Conservation (phyloP, 2,888 invertebrate species). For the Hipparchia sbordonii region DNA sequence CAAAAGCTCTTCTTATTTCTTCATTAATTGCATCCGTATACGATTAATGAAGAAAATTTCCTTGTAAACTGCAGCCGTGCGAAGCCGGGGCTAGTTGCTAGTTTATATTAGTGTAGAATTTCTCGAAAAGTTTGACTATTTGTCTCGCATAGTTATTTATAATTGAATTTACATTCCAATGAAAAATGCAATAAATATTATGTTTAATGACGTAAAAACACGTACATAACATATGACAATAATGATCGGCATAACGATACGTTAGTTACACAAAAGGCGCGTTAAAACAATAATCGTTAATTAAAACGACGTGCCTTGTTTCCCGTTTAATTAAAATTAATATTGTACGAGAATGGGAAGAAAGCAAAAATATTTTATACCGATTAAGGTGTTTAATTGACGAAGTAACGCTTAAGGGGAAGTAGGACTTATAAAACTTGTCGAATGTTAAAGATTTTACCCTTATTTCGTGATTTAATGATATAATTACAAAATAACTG, state of each 20-base stretch:
- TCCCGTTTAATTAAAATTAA: constrained; percentile 50
- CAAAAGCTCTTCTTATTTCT: no score
- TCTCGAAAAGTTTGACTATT: no score
- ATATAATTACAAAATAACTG: no score
- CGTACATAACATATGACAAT: constrained; percentile 1
- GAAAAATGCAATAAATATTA: neutral
- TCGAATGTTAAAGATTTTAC: no score
- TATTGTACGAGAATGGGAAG: constrained; percentile 41
- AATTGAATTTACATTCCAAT: no score
- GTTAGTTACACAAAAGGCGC: constrained; percentile 21
- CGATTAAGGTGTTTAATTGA: constrained; percentile 48
- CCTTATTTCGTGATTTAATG: no score
- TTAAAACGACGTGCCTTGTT: constrained; percentile 37
- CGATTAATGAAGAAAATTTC: no score
- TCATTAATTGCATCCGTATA: no score
- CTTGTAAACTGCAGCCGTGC: no score
- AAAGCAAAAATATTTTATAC: constrained; percentile 49
- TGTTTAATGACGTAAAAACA: constrained; percentile 4
- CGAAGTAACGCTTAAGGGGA: constrained; percentile 29
- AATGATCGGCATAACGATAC: constrained; percentile 7
- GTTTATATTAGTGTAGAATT: no score
- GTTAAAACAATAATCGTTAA: constrained; percentile 34
- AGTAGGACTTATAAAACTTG: neutral
- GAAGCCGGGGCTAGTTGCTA: no score
- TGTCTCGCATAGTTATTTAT: no score